These are phyloP conservation scores for Heteronetta atricapilla DNA, from an alignment of 2,113 vertebrate species.

Conservation along the genomic window DNA sequence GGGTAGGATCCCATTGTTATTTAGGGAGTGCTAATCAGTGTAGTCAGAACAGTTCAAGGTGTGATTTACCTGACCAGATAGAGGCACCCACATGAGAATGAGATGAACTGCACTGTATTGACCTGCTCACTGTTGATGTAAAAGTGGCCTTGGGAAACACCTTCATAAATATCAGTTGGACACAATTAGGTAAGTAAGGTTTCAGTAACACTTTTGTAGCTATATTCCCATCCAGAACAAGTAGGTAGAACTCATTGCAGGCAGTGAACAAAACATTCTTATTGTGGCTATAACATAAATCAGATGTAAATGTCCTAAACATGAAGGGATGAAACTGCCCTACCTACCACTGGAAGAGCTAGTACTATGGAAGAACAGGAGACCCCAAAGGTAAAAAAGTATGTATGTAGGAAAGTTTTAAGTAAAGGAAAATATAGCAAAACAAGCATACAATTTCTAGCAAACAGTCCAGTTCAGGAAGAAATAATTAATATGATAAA, in stretches of 20 bases:
- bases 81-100: neutral
- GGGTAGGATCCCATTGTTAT: neutral
- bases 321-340: neutral
- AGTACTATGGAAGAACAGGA: neutral
- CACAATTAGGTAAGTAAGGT: neutral
- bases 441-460: neutral
- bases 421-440: neutral
- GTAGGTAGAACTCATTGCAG: neutral
- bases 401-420: neutral
- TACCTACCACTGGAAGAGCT: neutral
- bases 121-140: neutral
- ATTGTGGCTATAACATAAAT: slow-evolving; percentile 29
- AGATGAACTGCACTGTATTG: neutral
- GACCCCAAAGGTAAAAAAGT: neutral
- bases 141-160: neutral
- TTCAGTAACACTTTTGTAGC: neutral
- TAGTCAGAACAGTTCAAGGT: neutral
- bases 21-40: neutral
- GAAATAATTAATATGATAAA: neutral
- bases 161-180: neutral
- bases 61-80: neutral
- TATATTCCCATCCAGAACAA: neutral
- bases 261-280: neutral
- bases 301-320: slow-evolving; percentile 23
- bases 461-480: neutral